Evolutionary conservation across 2,797 vertebrate species (phyloP).

Genomic region (Diceros bicornis): DNA sequence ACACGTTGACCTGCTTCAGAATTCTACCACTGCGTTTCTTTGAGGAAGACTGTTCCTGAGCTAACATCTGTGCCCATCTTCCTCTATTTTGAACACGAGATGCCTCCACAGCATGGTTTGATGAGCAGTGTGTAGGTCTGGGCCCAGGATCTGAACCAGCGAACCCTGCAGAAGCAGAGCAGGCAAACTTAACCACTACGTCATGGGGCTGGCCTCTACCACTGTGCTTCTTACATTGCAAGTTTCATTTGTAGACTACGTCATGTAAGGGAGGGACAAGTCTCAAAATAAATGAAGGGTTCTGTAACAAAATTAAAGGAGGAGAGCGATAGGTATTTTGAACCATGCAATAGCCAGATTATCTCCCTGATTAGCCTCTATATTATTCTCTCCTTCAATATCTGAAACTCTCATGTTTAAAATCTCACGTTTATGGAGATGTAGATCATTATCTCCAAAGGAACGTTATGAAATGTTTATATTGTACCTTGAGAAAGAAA

Average conservation of each 20-base stretch:
- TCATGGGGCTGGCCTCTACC: neutral
- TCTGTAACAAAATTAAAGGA: neutral
- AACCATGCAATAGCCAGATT: neutral
- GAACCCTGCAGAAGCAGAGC: no score
- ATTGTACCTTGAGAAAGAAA: neutral
- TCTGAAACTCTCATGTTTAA: neutral
- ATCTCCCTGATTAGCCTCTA: neutral
- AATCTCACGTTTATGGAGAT: neutral
- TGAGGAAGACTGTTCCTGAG: no score
- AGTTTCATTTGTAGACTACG: fast-evolving
- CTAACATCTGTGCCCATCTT: no score
- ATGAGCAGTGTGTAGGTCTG: no score
- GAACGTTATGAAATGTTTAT: neutral
- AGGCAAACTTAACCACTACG: no score
- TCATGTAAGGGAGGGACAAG: fast-evolving
- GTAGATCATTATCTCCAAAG: neutral
- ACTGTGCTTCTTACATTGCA: neutral
- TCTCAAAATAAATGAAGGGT: neutral
- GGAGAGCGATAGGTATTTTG: neutral
- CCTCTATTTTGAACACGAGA: no score
- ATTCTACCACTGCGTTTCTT: neutral
- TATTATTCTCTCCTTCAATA: neutral
- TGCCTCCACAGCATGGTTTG: no score
- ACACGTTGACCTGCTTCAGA: neutral
- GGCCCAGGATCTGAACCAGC: no score